phyloP scores from a whole-genome alignment of 1,140 invertebrate species.

The Dryas iulia region DNA sequence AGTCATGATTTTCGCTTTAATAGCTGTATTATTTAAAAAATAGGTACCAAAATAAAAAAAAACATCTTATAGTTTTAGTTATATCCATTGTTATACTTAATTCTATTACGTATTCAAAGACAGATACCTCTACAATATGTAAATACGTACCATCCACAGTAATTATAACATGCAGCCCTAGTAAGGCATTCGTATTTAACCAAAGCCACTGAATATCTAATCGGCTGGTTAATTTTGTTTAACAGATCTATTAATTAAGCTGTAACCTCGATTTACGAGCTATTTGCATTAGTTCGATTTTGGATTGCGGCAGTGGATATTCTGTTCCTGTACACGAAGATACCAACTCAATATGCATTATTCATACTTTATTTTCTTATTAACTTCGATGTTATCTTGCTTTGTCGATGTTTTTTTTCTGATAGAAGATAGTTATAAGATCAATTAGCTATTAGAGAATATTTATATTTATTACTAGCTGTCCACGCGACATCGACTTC shows the following conservation, averaged over 20 bases:
- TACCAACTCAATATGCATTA: not conserved
- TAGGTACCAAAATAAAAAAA: too few species aligned
- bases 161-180: not conserved
- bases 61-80: too few species aligned
- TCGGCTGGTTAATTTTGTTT: conserved; percentile 14
- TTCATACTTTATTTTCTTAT: not conserved
- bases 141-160: not conserved
- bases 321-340: not conserved
- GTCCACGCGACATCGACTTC: too few species aligned
- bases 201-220: conserved; percentile 22
- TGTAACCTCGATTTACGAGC: conserved; percentile 19
- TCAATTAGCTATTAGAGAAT: not conserved
- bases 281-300: conserved; percentile 26
- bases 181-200: not conserved
- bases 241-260: conserved; percentile 29
- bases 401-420: not conserved
- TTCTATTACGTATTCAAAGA: too few species aligned
- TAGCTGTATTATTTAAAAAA: too few species aligned
- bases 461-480: too few species aligned
- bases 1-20: too few species aligned
- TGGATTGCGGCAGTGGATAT: conserved; percentile 12
- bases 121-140: not conserved
- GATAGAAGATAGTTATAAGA: not conserved
- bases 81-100: too few species aligned
- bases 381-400: not conserved